Percentiles rank a stretch among this genome's conserved stretches.
Conservation (phyloP, 2,113 vertebrate species). For the Caranx ignobilis region DNA sequence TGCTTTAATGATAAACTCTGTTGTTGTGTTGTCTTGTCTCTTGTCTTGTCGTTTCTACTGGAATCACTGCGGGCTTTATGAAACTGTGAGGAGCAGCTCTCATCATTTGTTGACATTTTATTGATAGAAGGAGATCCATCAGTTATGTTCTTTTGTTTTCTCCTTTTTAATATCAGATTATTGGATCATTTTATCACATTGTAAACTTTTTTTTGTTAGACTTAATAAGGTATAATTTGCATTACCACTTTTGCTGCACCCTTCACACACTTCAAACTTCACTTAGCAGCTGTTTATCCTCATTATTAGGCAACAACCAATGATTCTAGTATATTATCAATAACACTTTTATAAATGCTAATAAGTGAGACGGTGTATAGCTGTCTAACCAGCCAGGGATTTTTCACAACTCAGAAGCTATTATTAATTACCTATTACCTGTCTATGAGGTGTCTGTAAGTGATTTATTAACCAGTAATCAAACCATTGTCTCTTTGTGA, state of each 20-base stretch:
- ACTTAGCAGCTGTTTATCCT: too few relatives aligned
- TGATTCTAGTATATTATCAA: background rate
- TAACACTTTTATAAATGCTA: background rate
- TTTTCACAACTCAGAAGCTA: background rate
- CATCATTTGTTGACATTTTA: background rate
- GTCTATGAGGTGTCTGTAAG: background rate
- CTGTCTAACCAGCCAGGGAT: background rate
- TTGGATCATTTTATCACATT: background rate
- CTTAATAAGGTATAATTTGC: background rate
- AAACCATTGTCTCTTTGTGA: background rate
- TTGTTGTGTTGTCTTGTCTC: background rate
- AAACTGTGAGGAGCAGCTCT: background rate
- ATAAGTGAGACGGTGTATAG: too few relatives aligned
- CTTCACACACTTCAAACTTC: background rate
- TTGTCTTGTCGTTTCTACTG: background rate
- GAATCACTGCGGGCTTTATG: background rate
- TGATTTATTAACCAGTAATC: background rate
- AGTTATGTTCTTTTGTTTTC: too few relatives aligned
- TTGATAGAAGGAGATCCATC: too few relatives aligned
- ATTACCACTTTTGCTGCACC: background rate
- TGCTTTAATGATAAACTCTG: too few relatives aligned
- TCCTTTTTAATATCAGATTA: too few relatives aligned
- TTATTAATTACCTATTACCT: background rate
- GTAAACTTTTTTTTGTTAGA: background rate
- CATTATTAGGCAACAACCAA: too few relatives aligned